Percentiles rank a stretch among this genome's conserved stretches.
phyloP scores from a whole-genome alignment of 2,113 vertebrate species.

The Rhegmatorhina hoffmannsi region DNA sequence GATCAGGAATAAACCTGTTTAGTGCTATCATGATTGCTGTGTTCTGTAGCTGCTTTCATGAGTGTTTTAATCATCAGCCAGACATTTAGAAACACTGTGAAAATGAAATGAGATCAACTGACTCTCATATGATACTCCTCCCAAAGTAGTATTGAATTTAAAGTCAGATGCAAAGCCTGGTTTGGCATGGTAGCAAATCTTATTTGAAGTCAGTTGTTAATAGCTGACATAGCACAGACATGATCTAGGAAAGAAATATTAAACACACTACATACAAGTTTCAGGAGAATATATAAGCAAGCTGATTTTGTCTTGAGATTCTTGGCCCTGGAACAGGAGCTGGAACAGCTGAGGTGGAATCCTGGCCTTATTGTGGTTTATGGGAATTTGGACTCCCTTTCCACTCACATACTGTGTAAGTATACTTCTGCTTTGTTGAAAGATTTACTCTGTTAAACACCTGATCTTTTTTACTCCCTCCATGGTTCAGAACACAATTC shows the following conservation, averaged over 20 bases:
- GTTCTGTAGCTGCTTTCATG: not conserved
- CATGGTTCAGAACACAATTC: not conserved
- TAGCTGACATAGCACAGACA: not conserved
- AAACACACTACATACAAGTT: not conserved
- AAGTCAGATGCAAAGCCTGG: not conserved
- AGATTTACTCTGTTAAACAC: not conserved
- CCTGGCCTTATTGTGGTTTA: not conserved
- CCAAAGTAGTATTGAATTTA: not conserved
- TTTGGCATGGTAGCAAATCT: not conserved
- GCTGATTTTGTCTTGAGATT: not conserved
- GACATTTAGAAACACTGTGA: not conserved
- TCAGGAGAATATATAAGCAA: not conserved
- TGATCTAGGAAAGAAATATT: not conserved
- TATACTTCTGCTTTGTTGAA: not conserved
- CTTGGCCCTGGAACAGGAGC: not conserved
- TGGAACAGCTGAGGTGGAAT: not conserved
- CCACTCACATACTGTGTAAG: not conserved
- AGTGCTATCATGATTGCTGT: not conserved
- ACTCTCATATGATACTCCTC: not conserved
- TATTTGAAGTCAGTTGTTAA: not conserved
- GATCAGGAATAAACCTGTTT: slow-evolving; percentile 10
- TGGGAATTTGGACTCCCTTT: not conserved
- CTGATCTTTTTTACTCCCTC: not conserved
- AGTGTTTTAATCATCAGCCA: not conserved
- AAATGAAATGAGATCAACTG: slow-evolving; percentile 7